These are phyloP conservation scores for Saxidomus purpurata DNA, from an alignment of 1,140 invertebrate genomes.

Conservation along the genomic window DNA sequence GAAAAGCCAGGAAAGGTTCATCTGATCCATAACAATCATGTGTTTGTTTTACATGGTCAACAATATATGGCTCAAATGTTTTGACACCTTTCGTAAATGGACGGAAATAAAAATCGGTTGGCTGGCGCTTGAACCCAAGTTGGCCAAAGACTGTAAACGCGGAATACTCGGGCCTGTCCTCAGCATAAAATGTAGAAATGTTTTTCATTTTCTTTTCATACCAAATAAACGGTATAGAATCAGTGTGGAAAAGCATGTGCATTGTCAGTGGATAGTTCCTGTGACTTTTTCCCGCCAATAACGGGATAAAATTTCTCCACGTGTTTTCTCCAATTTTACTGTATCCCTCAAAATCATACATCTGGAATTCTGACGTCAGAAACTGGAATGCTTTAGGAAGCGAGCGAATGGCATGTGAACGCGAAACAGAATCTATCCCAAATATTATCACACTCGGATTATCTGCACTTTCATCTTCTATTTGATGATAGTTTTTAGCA, in stretches of 20 bases:
- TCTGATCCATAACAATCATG: slow-evolving; percentile 60
- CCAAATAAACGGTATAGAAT: slow-evolving; percentile 75
- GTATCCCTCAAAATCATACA: slow-evolving; percentile 82
- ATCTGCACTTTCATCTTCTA: slow-evolving; percentile 19
- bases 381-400: slow-evolving; percentile 91
- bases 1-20: slow-evolving; percentile 73
- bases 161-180: slow-evolving; percentile 92
- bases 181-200: slow-evolving; percentile 93
- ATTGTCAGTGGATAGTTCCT: slow-evolving; percentile 80
- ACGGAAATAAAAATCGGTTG: slow-evolving; percentile 94
- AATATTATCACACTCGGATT: slow-evolving; percentile 65
- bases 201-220: slow-evolving; percentile 87
- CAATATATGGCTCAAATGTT: slow-evolving; percentile 57
- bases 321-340: slow-evolving; percentile 80
- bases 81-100: slow-evolving; percentile 88
- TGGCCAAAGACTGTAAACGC: slow-evolving; percentile 89
- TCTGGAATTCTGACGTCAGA: slow-evolving; percentile 85
- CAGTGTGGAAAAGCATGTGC: slow-evolving; percentile 68
- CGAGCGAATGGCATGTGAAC: slow-evolving; percentile 93
- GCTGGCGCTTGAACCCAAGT: slow-evolving; percentile 91
- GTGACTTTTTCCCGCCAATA: slow-evolving; percentile 68
- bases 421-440: slow-evolving; percentile 90
- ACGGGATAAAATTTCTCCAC: slow-evolving; percentile 62
- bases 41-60: not conserved
- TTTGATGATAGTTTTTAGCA: not conserved